Evolutionary conservation across 2,113 vertebrate species (phyloP).

Genomic region (Prietella phreatophila): DNA sequence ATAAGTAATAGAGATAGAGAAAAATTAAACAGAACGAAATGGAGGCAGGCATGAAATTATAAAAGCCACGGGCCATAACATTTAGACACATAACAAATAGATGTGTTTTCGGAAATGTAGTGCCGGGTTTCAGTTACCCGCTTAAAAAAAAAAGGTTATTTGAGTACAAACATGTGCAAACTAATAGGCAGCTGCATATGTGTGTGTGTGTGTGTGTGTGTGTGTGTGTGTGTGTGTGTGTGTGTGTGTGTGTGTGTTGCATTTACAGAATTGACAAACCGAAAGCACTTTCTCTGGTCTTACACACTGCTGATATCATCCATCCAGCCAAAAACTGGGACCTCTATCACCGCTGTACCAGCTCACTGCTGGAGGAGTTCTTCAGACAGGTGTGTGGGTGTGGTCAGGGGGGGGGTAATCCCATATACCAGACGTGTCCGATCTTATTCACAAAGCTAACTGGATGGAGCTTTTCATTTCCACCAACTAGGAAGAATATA

Average conservation of each 20-base stretch:
- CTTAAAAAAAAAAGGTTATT: not conserved
- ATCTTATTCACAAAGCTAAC: too few species aligned
- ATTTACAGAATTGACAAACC: slow-evolving; percentile 89
- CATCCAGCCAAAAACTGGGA: slow-evolving; percentile 96
- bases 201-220: not conserved
- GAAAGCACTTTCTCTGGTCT: slow-evolving; percentile 91
- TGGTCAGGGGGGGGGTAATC: not conserved
- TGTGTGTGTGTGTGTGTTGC: slow-evolving; percentile 10
- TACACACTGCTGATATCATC: slow-evolving; percentile 97
- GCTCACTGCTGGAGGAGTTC: slow-evolving; percentile 94
- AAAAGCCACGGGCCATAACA: slow-evolving; percentile 24
- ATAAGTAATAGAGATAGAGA: slow-evolving; percentile 14
- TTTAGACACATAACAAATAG: not conserved
- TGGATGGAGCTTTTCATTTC: too few species aligned
- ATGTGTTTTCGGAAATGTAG: not conserved
- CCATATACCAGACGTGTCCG: too few species aligned
- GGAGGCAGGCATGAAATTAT: slow-evolving; percentile 3
- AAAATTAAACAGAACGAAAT: not conserved
- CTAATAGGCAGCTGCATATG: not conserved
- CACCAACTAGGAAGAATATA: too few species aligned
- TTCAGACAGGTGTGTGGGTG: slow-evolving; percentile 83
- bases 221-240: slow-evolving; percentile 24
- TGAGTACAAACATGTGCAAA: not conserved
- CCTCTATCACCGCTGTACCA: slow-evolving; percentile 95
- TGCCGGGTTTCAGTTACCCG: not conserved